Evolutionary conservation across 2,113 vertebrate genomes (phyloP).

Genomic region (Erpornis zantholeuca): DNA sequence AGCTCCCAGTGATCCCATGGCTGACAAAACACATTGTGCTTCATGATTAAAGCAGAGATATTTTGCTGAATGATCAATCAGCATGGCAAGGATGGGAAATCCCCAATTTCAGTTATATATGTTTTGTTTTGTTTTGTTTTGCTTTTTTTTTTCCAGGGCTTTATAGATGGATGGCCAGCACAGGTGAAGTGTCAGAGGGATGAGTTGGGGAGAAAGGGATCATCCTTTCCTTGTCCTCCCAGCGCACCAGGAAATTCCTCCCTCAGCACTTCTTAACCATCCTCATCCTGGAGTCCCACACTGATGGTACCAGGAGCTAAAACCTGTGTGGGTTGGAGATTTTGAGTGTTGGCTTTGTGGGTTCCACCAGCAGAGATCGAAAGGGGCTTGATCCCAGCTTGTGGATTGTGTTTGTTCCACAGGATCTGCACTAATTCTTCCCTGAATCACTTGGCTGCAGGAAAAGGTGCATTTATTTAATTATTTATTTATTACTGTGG

Average conservation of each 20-base stretch:
- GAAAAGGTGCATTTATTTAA: background rate
- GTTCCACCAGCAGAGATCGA: background rate
- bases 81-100: background rate
- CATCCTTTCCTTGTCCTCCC: background rate
- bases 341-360: background rate
- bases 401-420: background rate
- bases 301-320: background rate
- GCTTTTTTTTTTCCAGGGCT: background rate
- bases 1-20: background rate
- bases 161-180: background rate
- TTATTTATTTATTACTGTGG: background rate
- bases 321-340: accelerated
- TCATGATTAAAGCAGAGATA: background rate
- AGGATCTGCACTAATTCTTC: background rate
- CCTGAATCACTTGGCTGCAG: background rate
- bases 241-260: background rate
- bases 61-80: background rate
- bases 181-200: background rate
- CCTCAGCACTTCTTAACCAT: background rate
- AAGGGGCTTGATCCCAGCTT: background rate
- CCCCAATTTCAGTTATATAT: background rate
- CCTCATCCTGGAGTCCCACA: background rate
- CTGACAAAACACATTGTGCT: background rate
- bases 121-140: too few species aligned
- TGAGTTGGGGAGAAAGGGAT: background rate